phyloP scores from a whole-genome alignment of 1,140 invertebrate species.

The Diorhabda sublineata region DNA sequence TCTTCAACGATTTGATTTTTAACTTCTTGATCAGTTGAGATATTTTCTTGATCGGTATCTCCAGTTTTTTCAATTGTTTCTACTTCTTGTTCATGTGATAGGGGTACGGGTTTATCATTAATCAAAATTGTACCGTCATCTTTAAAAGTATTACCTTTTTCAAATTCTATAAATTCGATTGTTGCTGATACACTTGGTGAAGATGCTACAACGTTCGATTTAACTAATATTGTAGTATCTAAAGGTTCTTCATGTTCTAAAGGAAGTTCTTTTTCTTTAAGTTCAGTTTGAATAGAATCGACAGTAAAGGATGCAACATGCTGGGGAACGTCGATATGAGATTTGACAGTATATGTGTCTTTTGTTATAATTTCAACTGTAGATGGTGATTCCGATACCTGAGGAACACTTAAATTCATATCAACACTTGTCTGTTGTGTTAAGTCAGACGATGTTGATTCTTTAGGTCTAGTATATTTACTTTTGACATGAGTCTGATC shows the following conservation, averaged over 20 bases:
- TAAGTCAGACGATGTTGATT: background rate
- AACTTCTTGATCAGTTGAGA: background rate
- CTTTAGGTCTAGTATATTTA: constrained; percentile 3
- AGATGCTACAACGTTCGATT: background rate
- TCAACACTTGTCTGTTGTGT: constrained; percentile 4
- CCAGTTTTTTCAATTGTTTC: background rate
- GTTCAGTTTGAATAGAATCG: constrained; percentile 35
- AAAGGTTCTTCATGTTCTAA: constrained; percentile 5
- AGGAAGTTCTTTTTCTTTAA: constrained; percentile 19
- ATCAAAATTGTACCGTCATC: constrained; percentile 19
- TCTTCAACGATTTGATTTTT: background rate
- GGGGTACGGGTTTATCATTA: constrained; percentile 26
- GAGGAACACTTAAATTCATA: constrained; percentile 11
- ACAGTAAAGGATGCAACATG: constrained; percentile 27
- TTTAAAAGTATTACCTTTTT: constrained; percentile 6
- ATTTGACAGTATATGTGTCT: constrained; percentile 24
- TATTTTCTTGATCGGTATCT: background rate
- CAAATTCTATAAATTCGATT: constrained; percentile 25
- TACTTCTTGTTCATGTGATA: background rate
- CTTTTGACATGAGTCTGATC: constrained; percentile 34
- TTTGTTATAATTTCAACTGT: constrained; percentile 25
- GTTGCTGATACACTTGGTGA: constrained; percentile 11
- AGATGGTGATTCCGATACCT: constrained; percentile 10
- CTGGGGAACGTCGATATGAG: constrained; percentile 4
- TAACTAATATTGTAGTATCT: background rate